phyloP scores from a whole-genome alignment of 2,797 vertebrate species.

The Esox masquinongy region DNA sequence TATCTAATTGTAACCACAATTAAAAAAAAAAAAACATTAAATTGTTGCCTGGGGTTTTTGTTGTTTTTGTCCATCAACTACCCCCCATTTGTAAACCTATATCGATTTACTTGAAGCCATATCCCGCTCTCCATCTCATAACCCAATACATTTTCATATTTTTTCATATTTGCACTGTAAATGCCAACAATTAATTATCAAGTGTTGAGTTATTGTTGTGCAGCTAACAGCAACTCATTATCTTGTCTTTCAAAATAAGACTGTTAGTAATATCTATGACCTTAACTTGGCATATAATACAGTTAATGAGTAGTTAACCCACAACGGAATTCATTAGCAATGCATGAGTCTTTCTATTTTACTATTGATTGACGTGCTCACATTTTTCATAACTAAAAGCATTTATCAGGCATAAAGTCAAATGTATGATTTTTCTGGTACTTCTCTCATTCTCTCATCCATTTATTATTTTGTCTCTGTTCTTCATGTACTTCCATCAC shows the following conservation, averaged over 20 bases:
- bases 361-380: background rate
- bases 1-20: too few species aligned
- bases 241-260: background rate
- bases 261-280: background rate
- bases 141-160: too few species aligned
- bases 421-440: constrained; percentile 39
- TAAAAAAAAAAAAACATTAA: too few species aligned
- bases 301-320: background rate
- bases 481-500: constrained; percentile 83
- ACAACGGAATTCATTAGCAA: too few species aligned
- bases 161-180: background rate
- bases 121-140: too few species aligned
- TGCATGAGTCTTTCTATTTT: background rate
- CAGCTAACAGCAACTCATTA: background rate
- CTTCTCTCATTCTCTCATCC: constrained; percentile 34
- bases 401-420: background rate
- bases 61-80: background rate
- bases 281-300: background rate
- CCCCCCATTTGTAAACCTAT: background rate
- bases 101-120: too few species aligned
- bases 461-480: constrained; percentile 67
- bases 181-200: background rate
- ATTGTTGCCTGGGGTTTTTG: background rate
- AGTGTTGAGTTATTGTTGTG: background rate
- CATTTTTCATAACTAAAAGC: background rate